A percentile compares a stretch with the other conserved stretches of the same genome.
phyloP scores from a whole-genome alignment of 2,113 vertebrate species.

The Empidonax traillii region DNA sequence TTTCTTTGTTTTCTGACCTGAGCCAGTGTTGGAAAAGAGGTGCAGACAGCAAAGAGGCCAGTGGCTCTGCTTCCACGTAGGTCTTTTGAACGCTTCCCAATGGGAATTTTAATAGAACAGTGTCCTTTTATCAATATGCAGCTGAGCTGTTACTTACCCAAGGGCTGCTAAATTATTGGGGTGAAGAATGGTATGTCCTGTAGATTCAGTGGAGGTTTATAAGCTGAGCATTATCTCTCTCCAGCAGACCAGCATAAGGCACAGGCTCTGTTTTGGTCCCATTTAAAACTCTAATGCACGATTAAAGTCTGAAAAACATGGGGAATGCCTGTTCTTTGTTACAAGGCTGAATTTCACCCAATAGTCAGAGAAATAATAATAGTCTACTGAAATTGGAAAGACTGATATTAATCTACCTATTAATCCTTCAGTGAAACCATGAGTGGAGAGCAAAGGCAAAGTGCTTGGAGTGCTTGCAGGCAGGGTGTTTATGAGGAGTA shows the following conservation, averaged over 20 bases:
- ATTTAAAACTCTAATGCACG: background rate
- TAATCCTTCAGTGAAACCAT: background rate
- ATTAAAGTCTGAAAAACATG: background rate
- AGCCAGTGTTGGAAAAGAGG: background rate
- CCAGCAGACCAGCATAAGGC: background rate
- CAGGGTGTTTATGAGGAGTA: background rate
- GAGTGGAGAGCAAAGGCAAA: background rate
- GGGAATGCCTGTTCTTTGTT: background rate
- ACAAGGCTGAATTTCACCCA: background rate
- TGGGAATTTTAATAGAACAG: background rate
- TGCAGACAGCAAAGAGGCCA: background rate
- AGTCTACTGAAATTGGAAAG: background rate
- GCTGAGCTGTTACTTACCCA: slow-evolving; percentile 6
- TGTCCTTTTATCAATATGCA: background rate
- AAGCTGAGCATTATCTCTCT: background rate
- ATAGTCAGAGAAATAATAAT: background rate
- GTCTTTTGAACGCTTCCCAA: background rate
- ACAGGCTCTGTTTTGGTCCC: background rate
- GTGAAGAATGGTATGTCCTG: background rate
- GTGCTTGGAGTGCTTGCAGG: background rate
- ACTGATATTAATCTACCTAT: background rate
- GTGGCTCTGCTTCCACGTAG: background rate
- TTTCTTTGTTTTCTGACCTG: background rate
- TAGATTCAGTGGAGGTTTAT: background rate
- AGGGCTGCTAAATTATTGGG: slow-evolving; percentile 25